Evolutionary conservation across 2,797 vertebrate species (phyloP), one percentile per base, ranked within the genome.

Genomic region (Octomys mimax): DNA sequence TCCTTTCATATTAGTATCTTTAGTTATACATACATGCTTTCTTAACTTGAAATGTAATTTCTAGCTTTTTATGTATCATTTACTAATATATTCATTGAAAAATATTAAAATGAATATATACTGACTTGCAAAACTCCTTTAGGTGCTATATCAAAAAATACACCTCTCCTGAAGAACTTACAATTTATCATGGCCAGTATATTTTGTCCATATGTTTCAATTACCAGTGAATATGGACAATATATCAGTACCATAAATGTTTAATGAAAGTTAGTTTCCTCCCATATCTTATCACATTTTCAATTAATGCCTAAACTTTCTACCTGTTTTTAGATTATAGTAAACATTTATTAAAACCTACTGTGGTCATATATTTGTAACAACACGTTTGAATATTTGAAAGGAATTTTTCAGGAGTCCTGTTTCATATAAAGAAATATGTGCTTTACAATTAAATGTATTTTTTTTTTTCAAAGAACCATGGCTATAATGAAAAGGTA

Each of bases 1-100:
- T 71, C 16, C 46, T 85, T 77, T 49, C 10, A 61, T 6, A 4
- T 70, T 70, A 36, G 2, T 82, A 31, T 31, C 86, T 66, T 57
- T 57, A 91, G 64, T 79, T 79, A 80, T 52, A 39, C 22, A 1
- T 18, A 59, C 28, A 33, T 62, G 49, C 52, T 94, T 91, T 7
- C 89, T 93, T 83, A 87, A 86, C 28, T 86, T 95, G 24, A 71
- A 91, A 75, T 89, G 22, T 64, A 18, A 22, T 92, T 83, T 59
- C 16, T 24, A 66, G 12, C 59, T 89, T 93, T 11, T 1, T 66
- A 59, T n/a, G 7, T 39, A 54, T 75, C 83, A 59, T 93, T 90
- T 81, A 39, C 24, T 89, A 52, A 26, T 61, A 83, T 83, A 92
- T 24, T 68, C 19, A 93, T 88, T 87, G 70, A 87, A n/a, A 33